Conservation (phyloP, 2,797 vertebrate species). For the Pseudochirops corinnae region DNA sequence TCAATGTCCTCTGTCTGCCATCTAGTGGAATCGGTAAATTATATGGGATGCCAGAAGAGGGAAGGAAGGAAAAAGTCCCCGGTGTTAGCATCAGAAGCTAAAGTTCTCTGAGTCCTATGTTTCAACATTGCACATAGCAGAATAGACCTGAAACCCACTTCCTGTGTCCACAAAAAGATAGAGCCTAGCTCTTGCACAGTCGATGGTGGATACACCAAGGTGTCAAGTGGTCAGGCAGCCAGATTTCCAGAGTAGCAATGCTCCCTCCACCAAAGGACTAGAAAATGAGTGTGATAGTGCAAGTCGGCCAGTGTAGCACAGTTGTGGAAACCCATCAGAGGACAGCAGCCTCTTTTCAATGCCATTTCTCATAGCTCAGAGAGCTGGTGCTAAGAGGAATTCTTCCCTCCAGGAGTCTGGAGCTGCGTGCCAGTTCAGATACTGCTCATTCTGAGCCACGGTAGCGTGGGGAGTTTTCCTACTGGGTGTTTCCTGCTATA, state of each 20-base stretch:
- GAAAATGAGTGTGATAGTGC: neutral
- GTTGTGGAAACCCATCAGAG: neutral
- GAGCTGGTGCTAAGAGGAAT: neutral
- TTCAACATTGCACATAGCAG: neutral
- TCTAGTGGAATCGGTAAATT: neutral
- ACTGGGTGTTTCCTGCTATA: neutral
- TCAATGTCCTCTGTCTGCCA: neutral
- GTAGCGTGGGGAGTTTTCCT: neutral
- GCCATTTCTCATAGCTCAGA: neutral
- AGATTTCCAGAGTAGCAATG: neutral
- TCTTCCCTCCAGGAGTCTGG: neutral
- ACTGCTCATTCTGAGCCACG: neutral
- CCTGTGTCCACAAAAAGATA: neutral
- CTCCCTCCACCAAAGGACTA: neutral
- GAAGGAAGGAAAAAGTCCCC: neutral
- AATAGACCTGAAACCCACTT: neutral
- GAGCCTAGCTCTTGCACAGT: neutral
- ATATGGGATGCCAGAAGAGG: neutral
- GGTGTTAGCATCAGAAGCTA: neutral
- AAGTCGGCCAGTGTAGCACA: neutral
- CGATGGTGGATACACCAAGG: neutral
- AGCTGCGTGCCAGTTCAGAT: neutral
- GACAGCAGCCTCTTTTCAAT: neutral
- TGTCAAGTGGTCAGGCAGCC: neutral
- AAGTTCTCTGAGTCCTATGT: neutral